Base-by-base conservation (phyloP, 1,140 invertebrate genomes). In the Ceratoteleas bidentatus region DNA sequence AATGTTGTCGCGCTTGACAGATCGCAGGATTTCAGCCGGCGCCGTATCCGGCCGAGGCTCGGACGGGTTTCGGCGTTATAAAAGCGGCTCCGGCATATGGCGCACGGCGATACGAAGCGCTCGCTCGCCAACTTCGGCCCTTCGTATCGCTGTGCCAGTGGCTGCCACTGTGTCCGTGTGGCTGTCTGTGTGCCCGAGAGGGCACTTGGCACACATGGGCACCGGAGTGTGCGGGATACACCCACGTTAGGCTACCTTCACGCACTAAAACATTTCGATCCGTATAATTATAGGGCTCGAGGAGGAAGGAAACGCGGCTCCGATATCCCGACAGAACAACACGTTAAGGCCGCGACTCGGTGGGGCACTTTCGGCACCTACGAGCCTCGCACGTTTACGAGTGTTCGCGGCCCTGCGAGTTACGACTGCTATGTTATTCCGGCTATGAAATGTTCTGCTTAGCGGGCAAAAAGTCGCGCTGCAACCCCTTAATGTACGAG, bases 1-100 rank as follows among this genome's bases (percentile, higher is more conserved):
- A 81, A 75, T 81, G 79, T 53, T 66, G 66, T 76, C 38, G 72
- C 79, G 79, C 79, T 81, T 81, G 79, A 81, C 79, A 81, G 79
- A 81, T 81, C 72, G 79, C 79, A 81, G 79, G 79, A 81, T 81
- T 81, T 81, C 66, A 81, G 79, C 66, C 79, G 79, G 79, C 79
- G 72, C 72, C 72, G 65, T 81, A 76, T 81, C 79, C 79, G 73
- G 73, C 54, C 68, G 81, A 65, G 70, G 54, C 45, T 80, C 53
- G 64, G 57, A 76, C 66, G 72, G 65, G 56, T 64, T 61, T 69
- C 61, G 68, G 65, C 74, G 78, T 70, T 84, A 75, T 81, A 83
- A 79, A 81, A 79, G 80, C 54, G 62, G 80, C 77, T 83, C 77
- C 62, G 81, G 78, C 86, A 87, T 87, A 86, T 87, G 85, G 85